A percentile compares a stretch with the other conserved stretches of the same genome.
phyloP scores from a whole-genome alignment of 2,113 vertebrate species.

The Tonatia bakeri region DNA sequence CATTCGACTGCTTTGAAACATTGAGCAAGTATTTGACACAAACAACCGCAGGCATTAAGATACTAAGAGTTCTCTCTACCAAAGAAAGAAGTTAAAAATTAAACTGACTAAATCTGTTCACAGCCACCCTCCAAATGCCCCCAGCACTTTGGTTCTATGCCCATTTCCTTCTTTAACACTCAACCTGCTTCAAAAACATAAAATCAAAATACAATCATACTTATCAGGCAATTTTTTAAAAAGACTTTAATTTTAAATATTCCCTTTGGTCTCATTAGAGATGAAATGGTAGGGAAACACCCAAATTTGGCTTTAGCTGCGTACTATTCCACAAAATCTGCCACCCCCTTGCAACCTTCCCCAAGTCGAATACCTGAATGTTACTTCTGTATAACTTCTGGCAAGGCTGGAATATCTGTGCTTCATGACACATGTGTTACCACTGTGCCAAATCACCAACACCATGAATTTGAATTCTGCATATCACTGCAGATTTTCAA shows the following conservation, averaged over 20 bases:
- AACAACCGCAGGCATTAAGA: background rate
- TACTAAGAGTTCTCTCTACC: background rate
- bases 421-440: background rate
- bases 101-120: background rate
- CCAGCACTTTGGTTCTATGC: background rate
- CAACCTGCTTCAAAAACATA: background rate
- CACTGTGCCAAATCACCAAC: no score
- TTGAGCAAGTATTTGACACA: background rate
- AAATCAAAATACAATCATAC: background rate
- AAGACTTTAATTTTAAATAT: background rate
- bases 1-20: background rate
- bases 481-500: background rate
- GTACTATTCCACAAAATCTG: background rate
- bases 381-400: background rate
- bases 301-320: no score
- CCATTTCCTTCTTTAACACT: background rate
- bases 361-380: background rate
- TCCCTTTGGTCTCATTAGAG: background rate
- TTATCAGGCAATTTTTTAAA: background rate
- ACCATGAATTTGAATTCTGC: background rate
- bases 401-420: background rate
- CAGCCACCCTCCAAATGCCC: background rate
- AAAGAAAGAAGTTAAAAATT: background rate
- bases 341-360: rapidly evolving
- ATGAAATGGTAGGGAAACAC: background rate